A percentile compares a stretch with the other conserved stretches of the same genome.
phyloP scores from a whole-genome alignment of 2,797 vertebrate genomes.

The Podarcis lilfordi region DNA sequence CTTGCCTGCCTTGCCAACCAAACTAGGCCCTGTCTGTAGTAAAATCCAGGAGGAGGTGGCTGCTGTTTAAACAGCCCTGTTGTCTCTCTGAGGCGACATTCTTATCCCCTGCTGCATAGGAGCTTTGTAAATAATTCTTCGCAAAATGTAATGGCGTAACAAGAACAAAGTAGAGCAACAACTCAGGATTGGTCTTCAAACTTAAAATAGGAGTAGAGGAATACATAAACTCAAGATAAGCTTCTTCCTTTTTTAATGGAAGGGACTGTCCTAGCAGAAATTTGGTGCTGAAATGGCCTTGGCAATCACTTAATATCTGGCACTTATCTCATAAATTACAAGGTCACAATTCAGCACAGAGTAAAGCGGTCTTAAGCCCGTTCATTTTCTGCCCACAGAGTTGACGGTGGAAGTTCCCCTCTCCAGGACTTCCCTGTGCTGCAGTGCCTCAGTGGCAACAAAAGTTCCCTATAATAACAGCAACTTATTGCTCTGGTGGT shows the following conservation, averaged over 20 bases:
- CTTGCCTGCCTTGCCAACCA: slow-evolving; percentile 45
- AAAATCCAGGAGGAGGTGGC: slow-evolving; percentile 36
- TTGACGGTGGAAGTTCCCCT: slow-evolving; percentile 10
- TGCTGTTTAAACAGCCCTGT: slow-evolving; percentile 24
- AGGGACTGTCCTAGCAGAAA: background rate
- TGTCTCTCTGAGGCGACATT: slow-evolving; percentile 25
- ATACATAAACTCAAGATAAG: background rate
- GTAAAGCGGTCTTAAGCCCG: background rate
- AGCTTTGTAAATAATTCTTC: background rate
- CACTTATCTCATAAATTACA: slow-evolving; percentile 14
- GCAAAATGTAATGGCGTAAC: rapidly evolving
- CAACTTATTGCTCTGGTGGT: background rate
- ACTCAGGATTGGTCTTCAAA: background rate
- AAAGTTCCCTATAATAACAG: slow-evolving; percentile 9
- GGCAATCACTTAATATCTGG: slow-evolving; percentile 12
- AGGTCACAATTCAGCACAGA: slow-evolving; percentile 5
- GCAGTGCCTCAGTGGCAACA: background rate
- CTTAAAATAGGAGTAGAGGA: background rate
- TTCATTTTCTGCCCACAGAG: slow-evolving; percentile 19
- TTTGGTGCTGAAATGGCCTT: background rate
- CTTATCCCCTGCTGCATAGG: slow-evolving; percentile 31
- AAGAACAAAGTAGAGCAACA: background rate
- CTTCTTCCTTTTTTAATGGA: background rate
- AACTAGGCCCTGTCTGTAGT: slow-evolving; percentile 37
- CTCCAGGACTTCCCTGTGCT: background rate